A percentile compares a stretch with the other conserved stretches of the same genome.
phyloP scores from a whole-genome alignment of 2,888 invertebrate species.

The Heliconius ismenius region DNA sequence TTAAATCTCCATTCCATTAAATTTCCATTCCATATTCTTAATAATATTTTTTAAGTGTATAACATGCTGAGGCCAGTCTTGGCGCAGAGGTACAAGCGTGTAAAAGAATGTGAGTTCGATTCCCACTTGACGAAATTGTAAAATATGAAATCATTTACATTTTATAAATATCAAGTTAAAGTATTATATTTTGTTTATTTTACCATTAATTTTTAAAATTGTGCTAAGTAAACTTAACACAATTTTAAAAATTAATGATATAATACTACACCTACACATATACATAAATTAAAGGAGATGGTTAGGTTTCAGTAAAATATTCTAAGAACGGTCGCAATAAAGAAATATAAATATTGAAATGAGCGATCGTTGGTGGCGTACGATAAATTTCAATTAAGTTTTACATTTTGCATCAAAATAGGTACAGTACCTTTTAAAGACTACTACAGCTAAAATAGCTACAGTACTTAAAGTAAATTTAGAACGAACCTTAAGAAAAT shows the following conservation, averaged over 20 bases:
- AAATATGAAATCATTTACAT: background rate
- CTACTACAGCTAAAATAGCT: no score
- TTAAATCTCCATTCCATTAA: no score
- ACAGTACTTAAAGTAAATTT: background rate
- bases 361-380: constrained; percentile 3
- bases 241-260: background rate
- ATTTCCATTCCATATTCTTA: no score
- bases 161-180: background rate
- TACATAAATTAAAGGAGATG: background rate
- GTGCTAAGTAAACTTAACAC: no score
- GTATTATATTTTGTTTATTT: background rate
- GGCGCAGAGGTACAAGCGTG: no score
- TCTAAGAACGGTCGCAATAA: background rate
- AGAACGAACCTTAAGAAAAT: background rate
- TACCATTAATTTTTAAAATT: no score
- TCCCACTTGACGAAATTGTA: no score
- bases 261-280: background rate
- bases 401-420: background rate
- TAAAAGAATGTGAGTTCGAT: no score
- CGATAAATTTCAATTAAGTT: constrained; percentile 4
- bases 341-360: constrained; percentile 9
- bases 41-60: no score
- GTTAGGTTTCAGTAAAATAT: constrained; percentile 1
- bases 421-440: no score
- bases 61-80: no score